Base-by-base conservation (phyloP, 2,797 vertebrate genomes). In the Rhyacichthys aspro region DNA sequence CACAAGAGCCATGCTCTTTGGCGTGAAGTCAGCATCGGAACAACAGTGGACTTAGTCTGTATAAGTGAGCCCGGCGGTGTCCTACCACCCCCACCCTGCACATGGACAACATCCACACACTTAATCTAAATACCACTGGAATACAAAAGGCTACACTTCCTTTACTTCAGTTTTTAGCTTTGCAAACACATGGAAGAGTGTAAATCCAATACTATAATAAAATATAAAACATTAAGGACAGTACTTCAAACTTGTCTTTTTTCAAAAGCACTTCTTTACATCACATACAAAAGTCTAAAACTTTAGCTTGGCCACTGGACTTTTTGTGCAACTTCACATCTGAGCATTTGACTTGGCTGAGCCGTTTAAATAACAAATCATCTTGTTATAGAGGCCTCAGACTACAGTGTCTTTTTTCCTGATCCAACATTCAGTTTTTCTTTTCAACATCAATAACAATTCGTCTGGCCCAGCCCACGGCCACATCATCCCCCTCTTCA, bases 31-130 rank as follows among this genome's bases (percentile, higher is more conserved):
- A 85, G 72, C 37, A n/a, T 56, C 61, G 72, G 55, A 73, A 54
- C 76, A 89, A 89, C 85, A 88, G 76, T 81, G 50, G 75, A 76
- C 67, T 82, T 77, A 86, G 74, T 89, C 82, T 86, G 78, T 68
- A 69, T 72, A 72, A 78, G 63, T 70, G 63, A 74, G 74, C 70
- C 75, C 16, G 17, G 74, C 46, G 61, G 72, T n/a, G 37, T 33
- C 67, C 59, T 59, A 65, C 67, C 37, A 16, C 52, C 45, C 43
- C 10, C 12, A 57, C 61, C 59, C 63, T 44, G 43, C 55, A 71
- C 43, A 44, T 19, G 44, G 58, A 43, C 59, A 72, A 58, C 67
- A 71, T 70, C 62, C 57, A 63, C 16, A 56, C 46, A 63, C 58
- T 77, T 59, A 14, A 65, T 72, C 33, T 34, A 18, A 63, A 47